phyloP scores from a whole-genome alignment of 1,140 invertebrate species.

The Drosophila cardini region DNA sequence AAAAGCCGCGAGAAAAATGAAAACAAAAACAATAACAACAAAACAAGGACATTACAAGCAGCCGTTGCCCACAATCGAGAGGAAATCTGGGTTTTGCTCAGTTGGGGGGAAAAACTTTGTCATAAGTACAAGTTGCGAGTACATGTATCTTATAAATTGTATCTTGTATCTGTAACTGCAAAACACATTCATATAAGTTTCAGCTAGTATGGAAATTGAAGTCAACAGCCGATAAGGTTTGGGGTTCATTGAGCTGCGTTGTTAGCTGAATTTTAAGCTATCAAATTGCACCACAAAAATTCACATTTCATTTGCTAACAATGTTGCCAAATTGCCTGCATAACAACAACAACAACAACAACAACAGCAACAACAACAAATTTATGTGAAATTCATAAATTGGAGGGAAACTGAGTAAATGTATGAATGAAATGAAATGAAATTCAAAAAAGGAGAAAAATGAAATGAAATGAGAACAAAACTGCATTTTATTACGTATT shows the following conservation, averaged over 20 bases:
- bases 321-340: conserved; percentile 49
- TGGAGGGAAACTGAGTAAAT: not conserved
- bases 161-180: conserved; percentile 10
- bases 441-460: conserved; percentile 60
- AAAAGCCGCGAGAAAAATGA: conserved; percentile 42
- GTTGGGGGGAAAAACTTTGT: conserved; percentile 21
- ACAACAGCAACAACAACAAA: not conserved
- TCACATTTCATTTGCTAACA: conserved; percentile 50
- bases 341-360: conserved; percentile 12
- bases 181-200: conserved; percentile 15
- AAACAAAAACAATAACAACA: conserved; percentile 52
- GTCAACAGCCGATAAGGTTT: not conserved
- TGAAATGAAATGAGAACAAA: conserved; percentile 8
- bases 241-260: not conserved
- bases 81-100: conserved; percentile 26
- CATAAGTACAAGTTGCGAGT: conserved; percentile 11
- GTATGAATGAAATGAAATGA: conserved; percentile 61
- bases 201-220: conserved; percentile 19
- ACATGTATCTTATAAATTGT: conserved; percentile 12
- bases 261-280: conserved; percentile 9
- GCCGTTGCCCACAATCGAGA: conserved; percentile 36
- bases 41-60: conserved; percentile 71
- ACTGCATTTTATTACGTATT: conserved; percentile 67
- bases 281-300: conserved; percentile 41
- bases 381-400: not conserved